Base-by-base conservation (phyloP, 2,113 vertebrate species). In the Platichthys flesus region DNA sequence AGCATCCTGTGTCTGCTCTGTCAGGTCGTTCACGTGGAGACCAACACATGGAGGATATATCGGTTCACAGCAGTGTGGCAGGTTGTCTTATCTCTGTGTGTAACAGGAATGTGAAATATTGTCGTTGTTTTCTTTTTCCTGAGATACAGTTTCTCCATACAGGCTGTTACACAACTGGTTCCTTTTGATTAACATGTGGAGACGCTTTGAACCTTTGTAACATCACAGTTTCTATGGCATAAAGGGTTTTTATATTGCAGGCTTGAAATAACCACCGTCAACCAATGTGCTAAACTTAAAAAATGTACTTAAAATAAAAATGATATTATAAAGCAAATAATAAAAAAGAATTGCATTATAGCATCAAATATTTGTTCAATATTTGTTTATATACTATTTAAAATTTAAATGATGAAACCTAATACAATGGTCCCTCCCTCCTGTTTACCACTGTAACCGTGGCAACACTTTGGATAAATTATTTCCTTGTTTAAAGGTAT, bases 121-220 rank as follows among this genome's bases (percentile, higher is more conserved):
- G 35, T 74, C 28, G 18, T 51, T 76, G 56, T 67, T 74, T 74
- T 72, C 14, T 64, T 76, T 74, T 56, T 28, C 54, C 37, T 51
- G 37, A 57, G 13, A 75, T 12, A 49, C 15, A 18, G 42, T 56
- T 23, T 65, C 23, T 45, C 5, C 13, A n/a, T 9, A 21, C 14
- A 58, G n/a, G 10, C 37, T n/a, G 52, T 64, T 49, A 59, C 21
- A 9, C 20, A 70, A 55, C 59, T 28, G 10, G 21, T 9, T 8
- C 9, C 5, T 40, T 28, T n/a, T 31, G 28, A 31, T 31, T 0
- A 8, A 31, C 6, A 31, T 31, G 6, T 31, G 7, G 37, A 45
- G 47, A 67, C 21, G 18, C 18, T 60, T 23, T 40, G 31, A 18
- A 51, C 20, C 47, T 16, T 45, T 13, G 10, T 14, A 3, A 45